A percentile compares a stretch with the other conserved stretches of the same genome.
Evolutionary conservation across 1,140 invertebrate species (phyloP).

Genomic region (Venturia canescens): DNA sequence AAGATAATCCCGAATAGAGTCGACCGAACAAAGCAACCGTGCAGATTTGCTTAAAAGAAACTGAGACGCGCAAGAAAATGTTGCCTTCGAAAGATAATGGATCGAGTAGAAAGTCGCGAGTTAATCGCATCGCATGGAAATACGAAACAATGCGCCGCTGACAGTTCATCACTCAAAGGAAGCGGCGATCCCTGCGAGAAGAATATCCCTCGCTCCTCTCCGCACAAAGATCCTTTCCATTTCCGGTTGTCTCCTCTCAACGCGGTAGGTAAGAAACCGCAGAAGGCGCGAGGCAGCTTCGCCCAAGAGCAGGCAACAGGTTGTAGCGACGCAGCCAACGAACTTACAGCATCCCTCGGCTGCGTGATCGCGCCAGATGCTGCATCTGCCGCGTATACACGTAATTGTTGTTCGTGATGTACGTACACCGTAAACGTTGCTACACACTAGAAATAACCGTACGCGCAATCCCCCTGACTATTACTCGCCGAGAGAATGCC

Average conservation of each 20-base stretch:
- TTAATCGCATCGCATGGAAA: too few relatives aligned
- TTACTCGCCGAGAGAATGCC: conserved; percentile 14
- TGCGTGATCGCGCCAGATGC: not conserved
- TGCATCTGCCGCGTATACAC: not conserved
- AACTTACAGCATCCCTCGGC: not conserved
- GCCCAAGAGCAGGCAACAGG: conserved; percentile 9
- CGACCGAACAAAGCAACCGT: too few relatives aligned
- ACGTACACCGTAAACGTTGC: not conserved
- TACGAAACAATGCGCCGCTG: too few relatives aligned
- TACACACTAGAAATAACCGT: not conserved
- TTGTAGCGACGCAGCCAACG: not conserved
- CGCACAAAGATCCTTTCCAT: not conserved
- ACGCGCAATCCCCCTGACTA: conserved; percentile 1
- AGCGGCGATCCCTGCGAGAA: too few relatives aligned
- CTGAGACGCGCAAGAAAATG: too few relatives aligned
- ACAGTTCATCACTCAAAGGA: too few relatives aligned
- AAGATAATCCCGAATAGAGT: too few relatives aligned
- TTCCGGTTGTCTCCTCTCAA: not conserved
- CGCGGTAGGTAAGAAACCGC: not conserved
- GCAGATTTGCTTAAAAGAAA: too few relatives aligned
- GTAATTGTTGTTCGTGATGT: conserved; percentile 3
- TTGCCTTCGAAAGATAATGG: too few relatives aligned
- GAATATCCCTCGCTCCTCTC: not conserved
- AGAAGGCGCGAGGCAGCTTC: not conserved
- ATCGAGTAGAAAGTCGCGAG: too few relatives aligned